These are phyloP conservation scores for Donacobius atricapilla DNA, from an alignment of 2,113 vertebrate species.

Conservation along the genomic window DNA sequence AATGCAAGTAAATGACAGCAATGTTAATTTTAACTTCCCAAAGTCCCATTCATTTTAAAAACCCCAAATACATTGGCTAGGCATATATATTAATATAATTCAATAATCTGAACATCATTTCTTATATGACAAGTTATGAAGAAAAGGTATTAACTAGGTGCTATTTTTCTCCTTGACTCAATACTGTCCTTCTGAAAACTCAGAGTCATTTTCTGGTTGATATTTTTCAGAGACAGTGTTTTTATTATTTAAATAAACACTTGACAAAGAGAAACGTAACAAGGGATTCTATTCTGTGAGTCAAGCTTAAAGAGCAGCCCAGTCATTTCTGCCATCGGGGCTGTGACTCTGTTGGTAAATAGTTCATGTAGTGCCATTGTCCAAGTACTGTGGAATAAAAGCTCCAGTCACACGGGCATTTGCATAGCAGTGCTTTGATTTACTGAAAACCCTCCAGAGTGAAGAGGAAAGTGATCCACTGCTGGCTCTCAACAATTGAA, in stretches of 20 bases:
- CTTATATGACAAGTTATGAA: background rate
- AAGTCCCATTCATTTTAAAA: background rate
- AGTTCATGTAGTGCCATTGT: background rate
- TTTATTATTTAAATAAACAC: constrained; percentile 11
- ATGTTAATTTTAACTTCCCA: background rate
- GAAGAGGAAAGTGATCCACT: background rate
- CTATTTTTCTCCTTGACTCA: background rate
- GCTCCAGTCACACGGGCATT: background rate
- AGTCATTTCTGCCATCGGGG: background rate
- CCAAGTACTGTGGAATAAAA: background rate
- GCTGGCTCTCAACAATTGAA: background rate
- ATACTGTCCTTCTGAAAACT: background rate
- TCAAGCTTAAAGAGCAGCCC: background rate
- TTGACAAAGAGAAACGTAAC: background rate
- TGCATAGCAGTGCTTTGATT: background rate
- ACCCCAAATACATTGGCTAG: background rate
- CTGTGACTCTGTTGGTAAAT: background rate
- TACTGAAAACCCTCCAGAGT: background rate
- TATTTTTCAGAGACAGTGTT: background rate
- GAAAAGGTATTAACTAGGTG: background rate
- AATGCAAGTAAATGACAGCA: background rate
- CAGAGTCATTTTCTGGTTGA: background rate
- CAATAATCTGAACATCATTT: background rate
- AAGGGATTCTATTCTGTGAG: background rate
- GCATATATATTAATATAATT: background rate